A percentile compares a stretch with the other conserved stretches of the same genome.
phyloP scores from a whole-genome alignment of 2,113 vertebrate genomes.

The Pseudorhombus dupliciocellatus region DNA sequence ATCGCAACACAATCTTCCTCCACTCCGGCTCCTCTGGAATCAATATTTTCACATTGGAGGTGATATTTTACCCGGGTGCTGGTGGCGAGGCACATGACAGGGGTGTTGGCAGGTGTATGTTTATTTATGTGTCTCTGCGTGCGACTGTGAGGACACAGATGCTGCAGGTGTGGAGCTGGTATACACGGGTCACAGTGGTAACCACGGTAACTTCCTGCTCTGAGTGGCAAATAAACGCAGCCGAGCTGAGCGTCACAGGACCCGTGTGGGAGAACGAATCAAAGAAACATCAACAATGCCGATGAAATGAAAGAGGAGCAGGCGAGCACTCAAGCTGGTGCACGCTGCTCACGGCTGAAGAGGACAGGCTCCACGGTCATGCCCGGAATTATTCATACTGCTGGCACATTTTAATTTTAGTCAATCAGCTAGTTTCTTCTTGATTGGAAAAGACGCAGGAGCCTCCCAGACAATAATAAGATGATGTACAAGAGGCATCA shows the following conservation, averaged over 20 bases:
- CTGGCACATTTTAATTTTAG: too few relatives aligned
- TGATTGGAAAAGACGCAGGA: too few relatives aligned
- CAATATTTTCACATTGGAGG: slow-evolving; percentile 38
- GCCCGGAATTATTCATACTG: too few relatives aligned
- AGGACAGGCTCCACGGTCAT: too few relatives aligned
- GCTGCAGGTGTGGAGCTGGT: slow-evolving; percentile 21
- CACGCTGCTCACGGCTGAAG: slow-evolving; percentile 5
- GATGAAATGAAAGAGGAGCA: neutral
- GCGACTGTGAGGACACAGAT: neutral
- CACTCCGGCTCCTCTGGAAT: slow-evolving; percentile 18
- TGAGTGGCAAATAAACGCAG: neutral
- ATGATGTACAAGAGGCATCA: too few relatives aligned
- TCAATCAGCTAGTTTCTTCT: too few relatives aligned
- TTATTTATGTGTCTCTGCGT: slow-evolving; percentile 5
- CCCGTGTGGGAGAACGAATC: neutral
- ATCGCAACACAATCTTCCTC: neutral
- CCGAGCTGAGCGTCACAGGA: neutral
- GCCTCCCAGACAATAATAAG: too few relatives aligned
- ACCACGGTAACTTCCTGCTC: neutral
- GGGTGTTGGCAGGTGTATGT: slow-evolving; percentile 18
- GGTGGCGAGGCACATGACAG: slow-evolving; percentile 22
- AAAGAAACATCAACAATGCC: neutral
- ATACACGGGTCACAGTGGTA: neutral
- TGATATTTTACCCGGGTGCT: slow-evolving; percentile 21
- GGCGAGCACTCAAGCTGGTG: neutral